These are phyloP conservation scores for Butastur rufipennis DNA, from an alignment of 2,113 vertebrate species.

Conservation along the genomic window DNA sequence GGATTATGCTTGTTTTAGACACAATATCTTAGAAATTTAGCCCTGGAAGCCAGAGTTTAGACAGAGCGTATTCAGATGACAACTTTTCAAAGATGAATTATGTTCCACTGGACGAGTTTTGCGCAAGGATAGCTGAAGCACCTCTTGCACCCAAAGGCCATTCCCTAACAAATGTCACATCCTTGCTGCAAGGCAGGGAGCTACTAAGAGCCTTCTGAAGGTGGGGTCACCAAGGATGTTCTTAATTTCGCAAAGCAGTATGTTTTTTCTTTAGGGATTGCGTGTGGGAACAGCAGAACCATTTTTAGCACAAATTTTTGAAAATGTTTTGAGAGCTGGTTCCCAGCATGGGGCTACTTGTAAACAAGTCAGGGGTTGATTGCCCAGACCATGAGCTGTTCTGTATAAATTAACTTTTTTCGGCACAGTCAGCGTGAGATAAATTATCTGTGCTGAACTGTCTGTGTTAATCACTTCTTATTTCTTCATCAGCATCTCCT, in stretches of 20 bases:
- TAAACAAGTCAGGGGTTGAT: neutral
- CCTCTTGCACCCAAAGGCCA: rapidly evolving
- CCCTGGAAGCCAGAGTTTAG: neutral
- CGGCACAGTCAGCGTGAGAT: neutral
- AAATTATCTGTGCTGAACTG: neutral
- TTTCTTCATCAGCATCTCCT: neutral
- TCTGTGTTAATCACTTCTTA: neutral
- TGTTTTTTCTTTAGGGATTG: neutral
- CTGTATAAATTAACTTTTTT: neutral
- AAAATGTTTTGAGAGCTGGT: neutral
- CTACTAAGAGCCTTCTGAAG: neutral
- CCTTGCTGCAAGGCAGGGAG: neutral
- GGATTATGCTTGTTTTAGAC: neutral
- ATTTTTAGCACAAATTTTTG: neutral
- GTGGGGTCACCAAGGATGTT: neutral
- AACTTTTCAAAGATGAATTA: neutral
- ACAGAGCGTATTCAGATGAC: neutral
- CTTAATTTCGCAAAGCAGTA: neutral
- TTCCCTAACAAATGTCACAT: neutral
- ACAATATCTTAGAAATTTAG: neutral
- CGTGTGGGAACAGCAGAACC: neutral
- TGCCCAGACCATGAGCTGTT: neutral
- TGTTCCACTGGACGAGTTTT: neutral
- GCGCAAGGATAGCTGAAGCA: neutral
- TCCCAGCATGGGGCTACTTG: neutral